phyloP scores from a whole-genome alignment of 2,113 vertebrate genomes.

The Rhea pennata region DNA sequence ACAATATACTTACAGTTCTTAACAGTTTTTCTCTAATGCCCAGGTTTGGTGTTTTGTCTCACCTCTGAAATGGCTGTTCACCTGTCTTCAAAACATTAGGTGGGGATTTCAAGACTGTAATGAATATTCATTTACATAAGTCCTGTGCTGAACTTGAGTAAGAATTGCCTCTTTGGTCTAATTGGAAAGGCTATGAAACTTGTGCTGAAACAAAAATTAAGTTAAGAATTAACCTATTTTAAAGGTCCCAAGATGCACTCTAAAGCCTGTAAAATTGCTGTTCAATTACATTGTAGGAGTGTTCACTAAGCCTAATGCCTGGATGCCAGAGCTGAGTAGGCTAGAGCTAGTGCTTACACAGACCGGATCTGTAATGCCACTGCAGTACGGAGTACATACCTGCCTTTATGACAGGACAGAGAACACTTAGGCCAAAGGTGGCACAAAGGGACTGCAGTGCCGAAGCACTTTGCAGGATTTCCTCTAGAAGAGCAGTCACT shows the following conservation, averaged over 20 bases:
- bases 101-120: no score
- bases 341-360: neutral
- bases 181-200: neutral
- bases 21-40: neutral
- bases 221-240: neutral
- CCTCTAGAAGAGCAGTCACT: neutral
- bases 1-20: neutral
- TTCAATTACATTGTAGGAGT: neutral
- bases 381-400: neutral
- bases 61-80: neutral
- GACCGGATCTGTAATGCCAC: neutral
- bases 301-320: neutral
- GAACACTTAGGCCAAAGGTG: neutral
- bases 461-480: neutral
- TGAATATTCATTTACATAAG: neutral
- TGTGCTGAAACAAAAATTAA: neutral
- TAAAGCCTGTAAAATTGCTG: neutral
- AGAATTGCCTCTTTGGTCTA: neutral
- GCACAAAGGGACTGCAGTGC: fast-evolving
- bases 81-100: no score
- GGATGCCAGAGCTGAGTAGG: neutral
- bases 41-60: neutral
- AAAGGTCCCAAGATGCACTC: neutral
- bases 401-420: neutral
- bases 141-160: neutral